phyloP scores from a whole-genome alignment of 2,797 vertebrate genomes.

The Lophotriccus pileatus region DNA sequence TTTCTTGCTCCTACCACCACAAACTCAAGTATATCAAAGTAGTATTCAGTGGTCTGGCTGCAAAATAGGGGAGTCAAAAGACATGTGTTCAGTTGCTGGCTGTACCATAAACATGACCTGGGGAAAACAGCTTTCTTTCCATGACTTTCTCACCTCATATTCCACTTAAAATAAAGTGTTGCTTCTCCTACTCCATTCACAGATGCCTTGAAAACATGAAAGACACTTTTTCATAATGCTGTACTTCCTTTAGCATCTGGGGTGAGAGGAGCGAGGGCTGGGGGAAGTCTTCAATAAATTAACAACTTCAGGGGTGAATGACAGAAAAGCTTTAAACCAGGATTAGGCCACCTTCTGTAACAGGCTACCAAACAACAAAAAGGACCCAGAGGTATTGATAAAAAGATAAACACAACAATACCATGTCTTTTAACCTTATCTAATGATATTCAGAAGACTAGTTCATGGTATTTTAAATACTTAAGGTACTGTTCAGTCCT shows the following conservation, averaged over 20 bases:
- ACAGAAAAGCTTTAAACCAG: not conserved
- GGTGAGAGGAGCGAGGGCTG: accelerated
- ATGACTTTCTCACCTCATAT: not conserved
- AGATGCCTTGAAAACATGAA: not conserved
- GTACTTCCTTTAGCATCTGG: not conserved
- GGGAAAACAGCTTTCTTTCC: not conserved
- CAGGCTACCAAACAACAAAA: not conserved
- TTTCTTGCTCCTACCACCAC: not conserved
- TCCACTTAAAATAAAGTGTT: not conserved
- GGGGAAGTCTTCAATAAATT: not conserved
- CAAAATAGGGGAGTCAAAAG: not conserved
- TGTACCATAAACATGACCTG: not conserved
- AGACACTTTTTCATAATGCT: not conserved
- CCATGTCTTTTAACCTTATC: not conserved
- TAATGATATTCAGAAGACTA: not conserved
- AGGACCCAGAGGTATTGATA: not conserved
- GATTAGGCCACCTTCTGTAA: not conserved
- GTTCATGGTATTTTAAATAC: not conserved
- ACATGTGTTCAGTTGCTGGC: not conserved
- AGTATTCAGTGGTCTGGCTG: not conserved
- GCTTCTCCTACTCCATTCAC: not conserved
- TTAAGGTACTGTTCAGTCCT: not conserved
- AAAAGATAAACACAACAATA: not conserved
- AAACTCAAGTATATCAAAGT: not conserved
- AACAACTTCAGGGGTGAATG: not conserved